Percentiles rank a stretch among this genome's conserved stretches.
Conservation (phyloP, 2,888 invertebrate genomes). For the Meta bourneti region DNA sequence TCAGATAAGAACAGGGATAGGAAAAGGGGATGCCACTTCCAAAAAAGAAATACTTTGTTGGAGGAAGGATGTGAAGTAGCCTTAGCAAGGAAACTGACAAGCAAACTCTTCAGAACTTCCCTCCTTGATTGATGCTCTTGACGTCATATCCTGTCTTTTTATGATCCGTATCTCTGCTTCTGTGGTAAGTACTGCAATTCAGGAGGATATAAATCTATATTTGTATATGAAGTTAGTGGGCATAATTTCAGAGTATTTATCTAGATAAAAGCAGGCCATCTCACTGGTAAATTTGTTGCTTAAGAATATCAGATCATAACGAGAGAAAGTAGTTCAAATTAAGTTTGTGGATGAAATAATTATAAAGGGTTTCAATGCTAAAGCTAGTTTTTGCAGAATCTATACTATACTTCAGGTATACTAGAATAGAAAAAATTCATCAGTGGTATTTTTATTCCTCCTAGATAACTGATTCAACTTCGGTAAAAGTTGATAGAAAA, state of each 20-base stretch:
- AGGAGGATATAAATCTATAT: constrained; percentile 26
- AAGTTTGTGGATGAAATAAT: no score
- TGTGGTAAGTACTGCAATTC: constrained; percentile 35
- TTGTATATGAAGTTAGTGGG: background rate
- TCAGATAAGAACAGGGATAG: constrained; percentile 16
- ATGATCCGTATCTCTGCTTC: constrained; percentile 36
- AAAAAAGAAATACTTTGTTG: constrained; percentile 53
- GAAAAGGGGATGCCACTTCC: background rate
- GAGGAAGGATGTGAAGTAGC: constrained; percentile 47
- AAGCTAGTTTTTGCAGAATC: no score
- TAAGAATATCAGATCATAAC: no score
- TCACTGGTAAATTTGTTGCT: no score
- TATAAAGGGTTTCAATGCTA: no score
- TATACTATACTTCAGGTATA: no score
- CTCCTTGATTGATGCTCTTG: constrained; percentile 42
- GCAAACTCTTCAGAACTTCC: constrained; percentile 43
- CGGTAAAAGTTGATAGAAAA: no score
- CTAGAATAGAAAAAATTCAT: no score
- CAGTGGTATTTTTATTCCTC: no score
- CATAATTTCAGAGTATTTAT: background rate
- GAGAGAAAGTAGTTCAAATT: no score
- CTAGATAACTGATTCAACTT: no score
- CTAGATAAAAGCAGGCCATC: background rate
- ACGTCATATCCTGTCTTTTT: constrained; percentile 57
- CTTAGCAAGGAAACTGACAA: constrained; percentile 33